A percentile compares a stretch with the other conserved stretches of the same genome.
These are phyloP conservation scores for Amiota mariae DNA, from an alignment of 2,888 invertebrate species.

Conservation along the genomic window DNA sequence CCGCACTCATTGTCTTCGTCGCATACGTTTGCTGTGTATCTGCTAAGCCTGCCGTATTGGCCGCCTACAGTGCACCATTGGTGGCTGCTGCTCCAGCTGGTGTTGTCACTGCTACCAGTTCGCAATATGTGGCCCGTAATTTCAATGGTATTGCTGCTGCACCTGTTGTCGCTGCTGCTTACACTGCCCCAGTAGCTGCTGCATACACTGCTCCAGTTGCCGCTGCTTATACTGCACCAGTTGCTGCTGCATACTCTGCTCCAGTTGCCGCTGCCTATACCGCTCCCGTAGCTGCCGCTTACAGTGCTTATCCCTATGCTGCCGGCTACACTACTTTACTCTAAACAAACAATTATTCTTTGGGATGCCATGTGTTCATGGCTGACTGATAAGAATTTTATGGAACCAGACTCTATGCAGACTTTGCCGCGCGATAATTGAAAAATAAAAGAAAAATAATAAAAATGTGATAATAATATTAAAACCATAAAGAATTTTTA, in stretches of 20 bases:
- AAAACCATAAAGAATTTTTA: neutral
- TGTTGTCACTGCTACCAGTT: conserved; percentile 76
- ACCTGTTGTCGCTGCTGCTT: conserved; percentile 61
- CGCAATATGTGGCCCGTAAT: conserved; percentile 77
- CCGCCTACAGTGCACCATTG: conserved; percentile 57
- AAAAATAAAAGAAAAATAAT: conserved; percentile 15
- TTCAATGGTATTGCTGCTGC: conserved; percentile 76
- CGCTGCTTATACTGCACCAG: conserved; percentile 51
- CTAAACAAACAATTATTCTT: conserved; percentile 41
- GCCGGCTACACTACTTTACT: conserved; percentile 60
- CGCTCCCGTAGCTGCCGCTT: conserved; percentile 38
- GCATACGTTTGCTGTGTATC: conserved; percentile 74
- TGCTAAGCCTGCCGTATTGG: conserved; percentile 73
- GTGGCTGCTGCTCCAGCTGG: conserved; percentile 66
- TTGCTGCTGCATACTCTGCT: conserved; percentile 50
- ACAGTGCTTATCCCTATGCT: conserved; percentile 48
- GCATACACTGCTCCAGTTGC: conserved; percentile 61
- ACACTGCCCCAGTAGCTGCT: conserved; percentile 45
- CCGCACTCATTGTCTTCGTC: conserved; percentile 73
- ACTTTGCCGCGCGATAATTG: conserved; percentile 32
- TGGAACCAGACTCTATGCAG: conserved; percentile 19
- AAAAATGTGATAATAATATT: conserved; percentile 26
- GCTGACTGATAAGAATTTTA: neutral
- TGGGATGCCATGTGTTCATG: neutral
- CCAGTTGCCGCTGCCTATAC: conserved; percentile 47